phyloP scores from a whole-genome alignment of 2,888 invertebrate species.

The Megastigmus dorsalis region DNA sequence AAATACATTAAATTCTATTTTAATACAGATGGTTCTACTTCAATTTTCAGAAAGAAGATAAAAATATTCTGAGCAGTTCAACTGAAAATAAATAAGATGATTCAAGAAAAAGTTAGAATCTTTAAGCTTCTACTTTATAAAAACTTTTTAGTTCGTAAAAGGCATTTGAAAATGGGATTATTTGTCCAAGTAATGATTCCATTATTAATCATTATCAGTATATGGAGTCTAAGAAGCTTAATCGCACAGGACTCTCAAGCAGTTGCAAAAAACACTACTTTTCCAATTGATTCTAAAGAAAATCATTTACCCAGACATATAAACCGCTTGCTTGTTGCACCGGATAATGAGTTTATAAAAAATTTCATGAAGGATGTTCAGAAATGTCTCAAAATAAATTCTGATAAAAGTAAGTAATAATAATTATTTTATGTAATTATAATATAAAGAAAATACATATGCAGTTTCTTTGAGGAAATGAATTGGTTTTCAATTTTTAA shows the following conservation, averaged over 20 bases:
- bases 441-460: too few species aligned
- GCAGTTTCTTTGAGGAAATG: too few species aligned
- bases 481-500: neutral
- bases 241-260: constrained; percentile 35
- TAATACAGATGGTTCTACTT: too few species aligned
- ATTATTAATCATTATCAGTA: constrained; percentile 58
- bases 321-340: neutral
- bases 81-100: too few species aligned
- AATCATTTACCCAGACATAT: neutral
- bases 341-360: constrained; percentile 15
- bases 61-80: too few species aligned
- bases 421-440: neutral
- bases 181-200: constrained; percentile 63
- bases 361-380: constrained; percentile 4
- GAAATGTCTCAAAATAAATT: neutral
- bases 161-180: constrained; percentile 62
- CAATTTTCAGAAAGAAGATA: too few species aligned
- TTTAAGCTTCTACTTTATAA: constrained; percentile 63
- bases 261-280: constrained; percentile 53
- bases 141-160: constrained; percentile 62
- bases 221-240: constrained; percentile 56
- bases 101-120: constrained; percentile 46
- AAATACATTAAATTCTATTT: too few species aligned
- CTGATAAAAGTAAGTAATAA: neutral
- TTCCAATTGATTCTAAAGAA: constrained; percentile 45